A percentile compares a stretch with the other conserved stretches of the same genome.
Evolutionary conservation across 2,113 vertebrate genomes (phyloP).

Genomic region (Toxostoma redivivum): DNA sequence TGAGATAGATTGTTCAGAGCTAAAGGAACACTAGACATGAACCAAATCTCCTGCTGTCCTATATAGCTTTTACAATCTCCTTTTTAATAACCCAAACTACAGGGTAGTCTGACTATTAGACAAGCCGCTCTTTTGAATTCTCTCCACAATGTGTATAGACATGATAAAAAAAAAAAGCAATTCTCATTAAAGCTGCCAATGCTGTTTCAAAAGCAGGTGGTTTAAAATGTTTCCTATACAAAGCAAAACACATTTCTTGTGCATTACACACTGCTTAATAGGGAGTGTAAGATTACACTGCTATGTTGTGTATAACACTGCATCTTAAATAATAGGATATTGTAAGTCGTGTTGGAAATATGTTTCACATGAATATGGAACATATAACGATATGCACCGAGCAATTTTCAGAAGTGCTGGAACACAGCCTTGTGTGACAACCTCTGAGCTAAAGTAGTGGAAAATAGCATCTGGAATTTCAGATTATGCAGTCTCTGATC

Average conservation of each 20-base stretch:
- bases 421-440: conserved; percentile 27
- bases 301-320: conserved; percentile 27
- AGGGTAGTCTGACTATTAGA: conserved; percentile 58
- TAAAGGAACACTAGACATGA: conserved; percentile 58
- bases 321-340: conserved; percentile 45
- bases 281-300: conserved; percentile 34
- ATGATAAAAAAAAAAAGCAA: conserved; percentile 63
- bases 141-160: conserved; percentile 41
- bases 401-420: conserved; percentile 51
- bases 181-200: conserved; percentile 69
- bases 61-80: conserved; percentile 68
- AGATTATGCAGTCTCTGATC: conserved; percentile 54
- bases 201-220: conserved; percentile 58
- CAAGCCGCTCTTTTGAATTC: conserved; percentile 56
- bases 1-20: conserved; percentile 65
- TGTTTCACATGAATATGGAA: conserved; percentile 58
- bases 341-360: conserved; percentile 51
- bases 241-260: conserved; percentile 48
- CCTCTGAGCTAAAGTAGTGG: conserved; percentile 32
- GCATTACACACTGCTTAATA: conserved; percentile 46
- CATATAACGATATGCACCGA: conserved; percentile 27
- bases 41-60: conserved; percentile 70
- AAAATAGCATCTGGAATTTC: conserved; percentile 64
- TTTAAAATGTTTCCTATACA: conserved; percentile 51
- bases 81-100: conserved; percentile 68